Percentiles rank a stretch among this genome's conserved stretches.
phyloP scores from a whole-genome alignment of 2,113 vertebrate genomes.

The Cygnus atratus region DNA sequence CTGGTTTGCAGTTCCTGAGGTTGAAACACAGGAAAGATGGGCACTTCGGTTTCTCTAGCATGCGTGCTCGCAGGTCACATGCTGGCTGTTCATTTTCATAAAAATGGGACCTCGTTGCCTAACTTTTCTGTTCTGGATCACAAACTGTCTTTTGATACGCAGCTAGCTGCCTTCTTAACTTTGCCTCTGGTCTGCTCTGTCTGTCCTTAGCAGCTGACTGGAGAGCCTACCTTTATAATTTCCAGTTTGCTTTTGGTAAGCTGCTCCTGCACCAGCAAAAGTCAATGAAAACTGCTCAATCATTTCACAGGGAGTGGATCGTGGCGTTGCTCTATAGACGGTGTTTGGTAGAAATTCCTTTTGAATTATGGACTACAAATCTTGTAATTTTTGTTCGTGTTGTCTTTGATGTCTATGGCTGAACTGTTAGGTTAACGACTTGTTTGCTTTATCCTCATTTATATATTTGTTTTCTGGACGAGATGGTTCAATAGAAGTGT shows the following conservation, averaged over 20 bases:
- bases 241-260: background rate
- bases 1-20: background rate
- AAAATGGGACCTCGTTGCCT: background rate
- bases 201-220: background rate
- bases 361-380: background rate
- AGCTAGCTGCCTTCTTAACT: background rate
- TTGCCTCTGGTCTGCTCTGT: background rate
- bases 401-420: background rate
- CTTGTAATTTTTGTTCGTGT: background rate
- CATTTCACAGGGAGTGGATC: background rate
- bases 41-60: background rate
- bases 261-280: background rate
- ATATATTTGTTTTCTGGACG: background rate
- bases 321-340: fast-evolving
- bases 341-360: background rate
- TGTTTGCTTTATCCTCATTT: background rate
- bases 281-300: background rate
- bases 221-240: background rate
- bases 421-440: background rate
- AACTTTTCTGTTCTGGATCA: background rate
- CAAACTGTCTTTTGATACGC: background rate
- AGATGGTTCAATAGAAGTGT: background rate
- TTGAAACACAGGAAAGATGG: background rate
- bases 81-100: background rate
- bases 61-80: fast-evolving